phyloP scores from a whole-genome alignment of 35 echinoderm and acorn worm genomes.

The Hemicentrotus pulcherrimus region DNA sequence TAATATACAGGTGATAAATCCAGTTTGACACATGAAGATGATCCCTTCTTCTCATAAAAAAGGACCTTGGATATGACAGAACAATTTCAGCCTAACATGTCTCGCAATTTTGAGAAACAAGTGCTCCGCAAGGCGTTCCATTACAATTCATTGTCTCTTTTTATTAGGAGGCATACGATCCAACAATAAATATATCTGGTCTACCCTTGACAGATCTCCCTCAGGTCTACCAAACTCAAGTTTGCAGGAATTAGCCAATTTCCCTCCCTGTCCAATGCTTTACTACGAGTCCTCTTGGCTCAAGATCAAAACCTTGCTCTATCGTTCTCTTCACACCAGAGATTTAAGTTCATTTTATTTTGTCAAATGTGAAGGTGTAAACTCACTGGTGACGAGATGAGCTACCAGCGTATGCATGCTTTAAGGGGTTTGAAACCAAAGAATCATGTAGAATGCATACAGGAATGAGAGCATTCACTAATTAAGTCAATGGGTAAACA shows the following conservation, averaged over 20 bases:
- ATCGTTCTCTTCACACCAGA: background rate
- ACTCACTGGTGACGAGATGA: too few relatives aligned
- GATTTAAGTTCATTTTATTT: background rate
- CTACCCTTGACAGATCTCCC: constrained; percentile 26
- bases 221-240: background rate
- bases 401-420: too few relatives aligned
- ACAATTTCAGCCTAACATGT: background rate
- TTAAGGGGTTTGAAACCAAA: too few relatives aligned
- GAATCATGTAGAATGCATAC: too few relatives aligned
- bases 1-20: background rate
- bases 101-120: background rate
- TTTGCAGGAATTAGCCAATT: constrained; percentile 21
- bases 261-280: background rate
- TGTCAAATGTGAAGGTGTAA: too few relatives aligned
- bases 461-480: too few relatives aligned
- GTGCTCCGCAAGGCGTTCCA: background rate
- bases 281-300: constrained; percentile 12
- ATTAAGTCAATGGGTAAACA: too few relatives aligned
- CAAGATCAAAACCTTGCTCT: background rate
- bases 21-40: background rate
- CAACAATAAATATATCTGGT: constrained; percentile 38
- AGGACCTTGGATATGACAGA: constrained; percentile 25
- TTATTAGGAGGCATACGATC: constrained; percentile 7
- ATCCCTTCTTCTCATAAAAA: background rate
- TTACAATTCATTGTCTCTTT: background rate